phyloP scores from a whole-genome alignment of 1,140 invertebrate species.

The Hestina assimilis region DNA sequence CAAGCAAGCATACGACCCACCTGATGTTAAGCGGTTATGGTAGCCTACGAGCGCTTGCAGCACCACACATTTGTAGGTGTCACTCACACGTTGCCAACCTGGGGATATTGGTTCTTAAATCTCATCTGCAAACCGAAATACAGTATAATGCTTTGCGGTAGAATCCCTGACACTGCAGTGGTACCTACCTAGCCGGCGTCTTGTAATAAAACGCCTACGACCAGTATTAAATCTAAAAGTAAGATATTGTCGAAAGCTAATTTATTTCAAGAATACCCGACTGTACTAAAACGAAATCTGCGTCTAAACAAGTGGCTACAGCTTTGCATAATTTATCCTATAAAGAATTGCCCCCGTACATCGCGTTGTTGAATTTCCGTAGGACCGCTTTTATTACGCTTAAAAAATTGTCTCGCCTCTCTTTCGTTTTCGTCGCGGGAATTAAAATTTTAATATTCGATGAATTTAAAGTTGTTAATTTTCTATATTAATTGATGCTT shows the following conservation, averaged over 20 bases:
- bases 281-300: slow-evolving; percentile 43
- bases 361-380: slow-evolving; percentile 54
- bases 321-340: slow-evolving; percentile 57
- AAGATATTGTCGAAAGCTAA: background rate
- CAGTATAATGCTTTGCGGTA: too few species aligned
- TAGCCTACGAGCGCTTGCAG: too few species aligned
- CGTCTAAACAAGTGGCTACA: slow-evolving; percentile 46
- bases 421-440: slow-evolving; percentile 17
- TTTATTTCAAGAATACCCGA: slow-evolving; percentile 10
- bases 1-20: too few species aligned
- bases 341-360: slow-evolving; percentile 54
- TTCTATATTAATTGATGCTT: background rate
- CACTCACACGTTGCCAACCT: too few species aligned
- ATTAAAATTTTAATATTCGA: slow-evolving; percentile 14
- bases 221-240: too few species aligned
- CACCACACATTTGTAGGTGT: too few species aligned
- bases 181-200: too few species aligned
- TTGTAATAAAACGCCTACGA: too few species aligned
- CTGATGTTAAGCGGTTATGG: too few species aligned
- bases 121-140: too few species aligned
- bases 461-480: slow-evolving; percentile 7
- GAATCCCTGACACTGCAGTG: too few species aligned
- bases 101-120: too few species aligned
- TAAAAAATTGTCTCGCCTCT: slow-evolving; percentile 32
- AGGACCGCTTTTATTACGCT: slow-evolving; percentile 42